These are phyloP conservation scores for Drosophila leonis DNA, from an alignment of 2,888 invertebrate genomes.

Conservation along the genomic window DNA sequence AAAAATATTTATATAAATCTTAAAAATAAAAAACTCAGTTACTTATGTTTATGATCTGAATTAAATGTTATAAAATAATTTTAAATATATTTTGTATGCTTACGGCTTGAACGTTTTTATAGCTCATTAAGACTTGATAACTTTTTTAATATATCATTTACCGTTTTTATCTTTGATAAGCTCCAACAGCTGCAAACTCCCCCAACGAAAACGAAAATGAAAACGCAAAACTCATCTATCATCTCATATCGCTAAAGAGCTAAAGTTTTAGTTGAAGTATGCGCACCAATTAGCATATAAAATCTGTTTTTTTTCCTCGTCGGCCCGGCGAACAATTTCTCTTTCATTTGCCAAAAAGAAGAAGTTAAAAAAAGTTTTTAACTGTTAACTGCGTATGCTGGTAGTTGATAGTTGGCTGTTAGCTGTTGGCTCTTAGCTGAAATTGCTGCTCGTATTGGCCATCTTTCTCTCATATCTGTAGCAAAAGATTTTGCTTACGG, in stretches of 20 bases:
- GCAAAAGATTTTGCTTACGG: slow-evolving; percentile 73
- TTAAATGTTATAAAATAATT: slow-evolving; percentile 1
- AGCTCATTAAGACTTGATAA: slow-evolving; percentile 22
- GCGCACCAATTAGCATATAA: slow-evolving; percentile 73
- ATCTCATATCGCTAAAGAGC: slow-evolving; percentile 15
- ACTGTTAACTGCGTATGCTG: slow-evolving; percentile 22
- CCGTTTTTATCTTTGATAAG: slow-evolving; percentile 19
- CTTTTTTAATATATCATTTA: neutral
- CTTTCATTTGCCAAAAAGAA: slow-evolving; percentile 75
- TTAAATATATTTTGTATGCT: neutral
- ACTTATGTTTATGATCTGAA: neutral
- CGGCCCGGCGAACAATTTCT: slow-evolving; percentile 68
- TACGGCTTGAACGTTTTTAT: neutral
- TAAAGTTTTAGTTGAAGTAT: slow-evolving; percentile 5
- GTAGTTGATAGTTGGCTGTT: slow-evolving; percentile 6
- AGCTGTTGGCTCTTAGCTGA: slow-evolving; percentile 14
- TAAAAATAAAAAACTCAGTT: neutral
- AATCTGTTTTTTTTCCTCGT: slow-evolving; percentile 35
- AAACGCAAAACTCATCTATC: slow-evolving; percentile 3
- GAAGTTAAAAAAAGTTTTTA: slow-evolving; percentile 32
- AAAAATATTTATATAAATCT: neutral
- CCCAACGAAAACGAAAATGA: neutral
- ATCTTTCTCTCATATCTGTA: slow-evolving; percentile 63
- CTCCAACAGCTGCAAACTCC: slow-evolving; percentile 25
- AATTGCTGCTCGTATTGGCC: slow-evolving; percentile 27